Evolutionary conservation across 2,888 invertebrate genomes (phyloP).

Genomic region (Lymantria monacha): DNA sequence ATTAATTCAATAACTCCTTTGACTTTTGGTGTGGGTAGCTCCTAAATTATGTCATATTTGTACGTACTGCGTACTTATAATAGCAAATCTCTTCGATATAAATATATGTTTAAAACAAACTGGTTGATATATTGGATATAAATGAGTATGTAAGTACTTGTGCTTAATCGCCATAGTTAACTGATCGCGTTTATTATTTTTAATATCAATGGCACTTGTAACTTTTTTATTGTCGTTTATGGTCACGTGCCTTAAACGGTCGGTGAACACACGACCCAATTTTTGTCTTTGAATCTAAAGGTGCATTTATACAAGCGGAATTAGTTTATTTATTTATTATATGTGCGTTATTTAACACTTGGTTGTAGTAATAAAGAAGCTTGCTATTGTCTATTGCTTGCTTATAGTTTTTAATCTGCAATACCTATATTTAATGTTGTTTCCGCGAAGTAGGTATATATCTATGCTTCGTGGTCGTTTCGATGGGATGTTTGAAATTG

Average conservation of each 20-base stretch:
- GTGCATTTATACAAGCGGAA: slow-evolving; percentile 11
- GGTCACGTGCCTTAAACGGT: slow-evolving; percentile 20
- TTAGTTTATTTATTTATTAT: too few species aligned
- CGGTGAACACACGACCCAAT: slow-evolving; percentile 24
- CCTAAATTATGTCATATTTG: slow-evolving; percentile 6
- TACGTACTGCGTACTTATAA: slow-evolving; percentile 18
- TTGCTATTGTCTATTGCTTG: too few species aligned
- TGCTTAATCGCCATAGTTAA: neutral
- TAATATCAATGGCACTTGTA: neutral
- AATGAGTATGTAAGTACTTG: neutral
- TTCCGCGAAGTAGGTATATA: too few species aligned
- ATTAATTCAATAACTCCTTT: slow-evolving; percentile 1
- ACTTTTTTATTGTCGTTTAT: slow-evolving; percentile 15
- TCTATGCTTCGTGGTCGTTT: too few species aligned
- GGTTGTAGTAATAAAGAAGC: too few species aligned
- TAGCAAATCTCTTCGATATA: slow-evolving; percentile 15
- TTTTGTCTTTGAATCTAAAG: slow-evolving; percentile 15
- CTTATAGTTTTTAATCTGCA: too few species aligned
- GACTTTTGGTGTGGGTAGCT: slow-evolving; percentile 7
- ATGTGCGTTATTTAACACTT: too few species aligned
- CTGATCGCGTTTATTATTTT: neutral
- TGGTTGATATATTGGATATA: neutral
- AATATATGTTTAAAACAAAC: slow-evolving; percentile 5
- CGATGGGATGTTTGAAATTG: too few species aligned
- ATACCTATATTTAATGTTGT: too few species aligned